Base-by-base conservation (phyloP, 2,797 vertebrate species). In the Scolopax rusticola region DNA sequence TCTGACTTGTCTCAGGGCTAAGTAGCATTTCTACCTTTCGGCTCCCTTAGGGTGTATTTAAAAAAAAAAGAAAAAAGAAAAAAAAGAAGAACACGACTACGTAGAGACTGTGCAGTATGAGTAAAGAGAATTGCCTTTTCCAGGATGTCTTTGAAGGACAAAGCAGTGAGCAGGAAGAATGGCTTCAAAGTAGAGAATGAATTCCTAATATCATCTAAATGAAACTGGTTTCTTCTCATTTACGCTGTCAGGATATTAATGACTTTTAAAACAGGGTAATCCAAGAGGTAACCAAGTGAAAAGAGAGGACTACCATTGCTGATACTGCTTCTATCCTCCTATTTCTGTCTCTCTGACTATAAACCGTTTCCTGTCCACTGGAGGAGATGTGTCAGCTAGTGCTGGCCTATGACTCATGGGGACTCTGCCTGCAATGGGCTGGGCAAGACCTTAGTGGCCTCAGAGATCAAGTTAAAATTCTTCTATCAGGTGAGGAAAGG, bases 211-310 rank as follows among this genome's bases (percentile, higher is more conserved):
- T 36, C 19, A 73, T 15, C 67, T 69, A 81, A 89, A 65, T 36
- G 54, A 89, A 95, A 84, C 25, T 59, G 64, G 13, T 7, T 87
- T 83, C 50, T 83, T 41, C 36, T 41, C 71, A 54, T 88, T 93
- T 79, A 51, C 16, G 9, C 20, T 69, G 14, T 84, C 61, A 92
- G 41, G 13, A 20, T 92, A 84, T 70, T 60, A 74, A 81, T 73
- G 61, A 15, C 12, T 91, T 94, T 84, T 88, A 63, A 69, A 75
- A 64, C 6, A 51, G 30, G 16, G 71, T 89, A 90, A 84, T 88
- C 21, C 18, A 61, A 87, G 61, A 95, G 87, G 65, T 59, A 95
- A 86, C n/a, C 53, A 84, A 93, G 73, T 59, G 64, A 83, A 85
- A 90, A 88, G 41, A 67, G 57, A 86, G 16, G 10, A 47, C 41